phyloP scores from a whole-genome alignment of 2,797 vertebrate genomes.

The Pseudocheirus occidentalis region DNA sequence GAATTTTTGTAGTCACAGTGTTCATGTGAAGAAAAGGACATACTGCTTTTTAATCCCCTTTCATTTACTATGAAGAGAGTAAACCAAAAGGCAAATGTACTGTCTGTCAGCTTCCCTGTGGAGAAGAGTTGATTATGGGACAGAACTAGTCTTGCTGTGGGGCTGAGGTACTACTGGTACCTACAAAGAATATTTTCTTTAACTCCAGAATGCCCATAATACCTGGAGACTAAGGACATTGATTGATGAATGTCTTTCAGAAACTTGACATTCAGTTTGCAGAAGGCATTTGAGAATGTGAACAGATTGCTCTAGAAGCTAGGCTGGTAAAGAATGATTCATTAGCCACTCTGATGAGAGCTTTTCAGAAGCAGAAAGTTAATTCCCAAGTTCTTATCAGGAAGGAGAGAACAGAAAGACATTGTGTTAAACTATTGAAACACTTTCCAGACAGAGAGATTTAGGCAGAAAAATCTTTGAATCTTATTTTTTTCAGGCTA shows the following conservation, averaged over 20 bases:
- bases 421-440: conserved; percentile 38
- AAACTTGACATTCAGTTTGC: conserved; percentile 75
- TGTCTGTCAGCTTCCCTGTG: neutral
- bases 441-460: neutral
- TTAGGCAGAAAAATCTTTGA: neutral
- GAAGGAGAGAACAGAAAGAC: conserved; percentile 60
- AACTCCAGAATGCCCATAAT: conserved; percentile 73
- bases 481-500: neutral
- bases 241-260: conserved; percentile 76
- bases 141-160: neutral
- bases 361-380: conserved; percentile 59
- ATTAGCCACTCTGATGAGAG: conserved; percentile 45
- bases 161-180: neutral
- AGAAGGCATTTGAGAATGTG: conserved; percentile 67
- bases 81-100: neutral
- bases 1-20: neutral
- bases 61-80: neutral
- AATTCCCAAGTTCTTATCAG: conserved; percentile 51
- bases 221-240: conserved; percentile 65
- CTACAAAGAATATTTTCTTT: conserved; percentile 75
- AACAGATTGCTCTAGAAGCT: conserved; percentile 54
- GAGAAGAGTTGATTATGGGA: neutral
- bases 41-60: neutral
- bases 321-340: conserved; percentile 64
- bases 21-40: neutral